Conservation (phyloP, 2,888 invertebrate species). For the Chaitophorus viminalis region DNA sequence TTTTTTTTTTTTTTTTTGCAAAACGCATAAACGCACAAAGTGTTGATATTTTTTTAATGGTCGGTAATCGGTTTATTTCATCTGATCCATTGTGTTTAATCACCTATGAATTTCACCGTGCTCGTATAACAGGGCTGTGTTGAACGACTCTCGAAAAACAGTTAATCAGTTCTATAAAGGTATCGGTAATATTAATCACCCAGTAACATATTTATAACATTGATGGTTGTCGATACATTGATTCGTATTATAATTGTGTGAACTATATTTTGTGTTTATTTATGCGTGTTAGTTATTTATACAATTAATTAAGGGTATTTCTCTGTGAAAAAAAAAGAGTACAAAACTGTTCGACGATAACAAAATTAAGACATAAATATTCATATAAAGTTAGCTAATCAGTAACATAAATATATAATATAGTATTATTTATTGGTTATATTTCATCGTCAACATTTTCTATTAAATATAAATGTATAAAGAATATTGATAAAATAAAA, state of each 20-base stretch:
- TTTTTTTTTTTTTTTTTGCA: not conserved
- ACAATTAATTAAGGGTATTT: too few species aligned
- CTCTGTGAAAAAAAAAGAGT: too few species aligned
- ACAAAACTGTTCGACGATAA: too few species aligned
- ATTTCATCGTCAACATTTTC: too few species aligned
- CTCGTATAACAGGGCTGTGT: not conserved
- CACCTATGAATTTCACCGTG: not conserved
- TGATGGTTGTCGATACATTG: not conserved
- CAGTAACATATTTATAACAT: not conserved
- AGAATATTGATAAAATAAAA: too few species aligned
- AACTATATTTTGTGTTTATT: too few species aligned
- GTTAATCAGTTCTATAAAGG: not conserved
- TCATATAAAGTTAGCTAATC: too few species aligned
- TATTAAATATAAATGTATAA: too few species aligned
- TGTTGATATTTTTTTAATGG: slow-evolving; percentile 1
- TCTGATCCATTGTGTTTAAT: not conserved
- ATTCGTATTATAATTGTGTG: not conserved
- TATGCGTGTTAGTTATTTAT: too few species aligned
- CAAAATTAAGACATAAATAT: too few species aligned
- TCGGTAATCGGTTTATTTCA: not conserved
- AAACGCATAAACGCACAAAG: not conserved
- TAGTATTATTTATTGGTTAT: too few species aligned
- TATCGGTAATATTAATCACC: not conserved
- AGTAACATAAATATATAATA: too few species aligned
- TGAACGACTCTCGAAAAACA: not conserved